phyloP scores from a whole-genome alignment of 1,140 invertebrate species.

The Lepidurus arcticus region DNA sequence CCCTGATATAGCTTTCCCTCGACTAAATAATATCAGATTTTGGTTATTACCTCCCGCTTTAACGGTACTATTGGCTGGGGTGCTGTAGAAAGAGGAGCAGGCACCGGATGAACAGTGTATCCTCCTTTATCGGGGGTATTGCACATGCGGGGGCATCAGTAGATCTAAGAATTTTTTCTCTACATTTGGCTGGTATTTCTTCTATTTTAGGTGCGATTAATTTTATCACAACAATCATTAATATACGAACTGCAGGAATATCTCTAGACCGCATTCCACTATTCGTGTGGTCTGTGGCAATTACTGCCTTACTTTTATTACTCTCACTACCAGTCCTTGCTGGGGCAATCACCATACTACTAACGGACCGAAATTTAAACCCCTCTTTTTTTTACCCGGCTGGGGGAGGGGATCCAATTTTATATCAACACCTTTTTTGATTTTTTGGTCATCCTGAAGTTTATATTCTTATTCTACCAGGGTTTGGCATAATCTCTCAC shows the following conservation, averaged over 20 bases:
- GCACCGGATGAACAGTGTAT: constrained; percentile 60
- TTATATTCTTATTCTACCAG: constrained; percentile 51
- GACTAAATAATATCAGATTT: constrained; percentile 73
- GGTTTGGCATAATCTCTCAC: constrained; percentile 42
- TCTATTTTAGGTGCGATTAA: constrained; percentile 62
- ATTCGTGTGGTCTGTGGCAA: constrained; percentile 44
- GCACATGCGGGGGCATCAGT: constrained; percentile 55
- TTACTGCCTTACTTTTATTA: constrained; percentile 44
- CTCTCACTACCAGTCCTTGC: constrained; percentile 61
- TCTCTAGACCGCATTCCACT: constrained; percentile 51
- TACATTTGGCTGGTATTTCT: constrained; percentile 60
- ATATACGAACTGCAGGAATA: constrained; percentile 42
- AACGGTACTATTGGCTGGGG: constrained; percentile 52
- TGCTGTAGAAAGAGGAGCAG: constrained; percentile 55
- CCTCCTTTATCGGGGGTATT: constrained; percentile 56
- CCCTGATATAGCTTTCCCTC: constrained; percentile 62
- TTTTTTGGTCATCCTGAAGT: constrained; percentile 70
- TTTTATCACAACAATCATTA: constrained; percentile 50
- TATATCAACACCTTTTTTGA: constrained; percentile 70
- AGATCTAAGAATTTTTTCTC: constrained; percentile 60
- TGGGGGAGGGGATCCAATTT: neutral
- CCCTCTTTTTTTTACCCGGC: constrained; percentile 46
- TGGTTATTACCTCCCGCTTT: constrained; percentile 60
- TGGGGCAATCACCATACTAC: constrained; percentile 64
- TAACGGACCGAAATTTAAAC: constrained; percentile 52